Percentiles rank a stretch among this genome's conserved stretches.
Evolutionary conservation across 2,888 invertebrate genomes (phyloP).

Genomic region (Lithophane semibrunnea): DNA sequence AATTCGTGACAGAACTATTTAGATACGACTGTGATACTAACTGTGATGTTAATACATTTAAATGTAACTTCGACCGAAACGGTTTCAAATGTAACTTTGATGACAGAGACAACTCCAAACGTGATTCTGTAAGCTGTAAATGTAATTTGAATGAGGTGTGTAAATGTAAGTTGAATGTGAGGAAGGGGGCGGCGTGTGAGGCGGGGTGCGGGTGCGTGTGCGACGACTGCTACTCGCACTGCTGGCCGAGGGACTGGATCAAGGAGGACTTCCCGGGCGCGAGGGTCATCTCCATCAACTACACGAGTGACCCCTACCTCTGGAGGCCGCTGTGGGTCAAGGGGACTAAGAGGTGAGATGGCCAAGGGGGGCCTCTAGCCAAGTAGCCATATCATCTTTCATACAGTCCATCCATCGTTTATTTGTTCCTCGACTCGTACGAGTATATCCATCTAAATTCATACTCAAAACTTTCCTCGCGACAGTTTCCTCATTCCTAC

Average conservation of each 20-base stretch:
- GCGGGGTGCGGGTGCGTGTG: conserved; percentile 85
- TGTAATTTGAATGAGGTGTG: conserved; percentile 33
- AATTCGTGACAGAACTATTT: conserved; percentile 84
- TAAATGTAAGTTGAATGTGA: conserved; percentile 6
- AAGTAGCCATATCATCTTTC: too few relatives aligned
- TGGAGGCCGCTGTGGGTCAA: conserved; percentile 94
- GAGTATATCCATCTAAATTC: too few relatives aligned
- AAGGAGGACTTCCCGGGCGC: conserved; percentile 94
- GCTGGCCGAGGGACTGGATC: conserved; percentile 97
- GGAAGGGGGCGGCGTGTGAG: conserved; percentile 67
- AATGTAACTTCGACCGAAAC: conserved; percentile 36
- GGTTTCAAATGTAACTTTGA: conserved; percentile 15
- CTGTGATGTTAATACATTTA: conserved; percentile 53
- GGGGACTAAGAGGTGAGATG: conserved; percentile 90
- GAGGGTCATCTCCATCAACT: conserved; percentile 95
- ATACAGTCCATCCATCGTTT: too few relatives aligned
- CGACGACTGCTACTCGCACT: conserved; percentile 90
- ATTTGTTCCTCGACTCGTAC: too few relatives aligned
- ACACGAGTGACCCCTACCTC: conserved; percentile 94
- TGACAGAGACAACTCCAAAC: neutral
- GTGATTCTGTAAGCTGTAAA: conserved; percentile 39
- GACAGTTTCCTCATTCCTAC: too few relatives aligned
- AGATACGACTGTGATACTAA: conserved; percentile 65
- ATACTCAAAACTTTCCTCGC: too few relatives aligned
- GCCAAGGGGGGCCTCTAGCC: too few relatives aligned